phyloP scores from a whole-genome alignment of 37 sponge, comb jelly and placozoan species.

The Corticium candelabrum region DNA sequence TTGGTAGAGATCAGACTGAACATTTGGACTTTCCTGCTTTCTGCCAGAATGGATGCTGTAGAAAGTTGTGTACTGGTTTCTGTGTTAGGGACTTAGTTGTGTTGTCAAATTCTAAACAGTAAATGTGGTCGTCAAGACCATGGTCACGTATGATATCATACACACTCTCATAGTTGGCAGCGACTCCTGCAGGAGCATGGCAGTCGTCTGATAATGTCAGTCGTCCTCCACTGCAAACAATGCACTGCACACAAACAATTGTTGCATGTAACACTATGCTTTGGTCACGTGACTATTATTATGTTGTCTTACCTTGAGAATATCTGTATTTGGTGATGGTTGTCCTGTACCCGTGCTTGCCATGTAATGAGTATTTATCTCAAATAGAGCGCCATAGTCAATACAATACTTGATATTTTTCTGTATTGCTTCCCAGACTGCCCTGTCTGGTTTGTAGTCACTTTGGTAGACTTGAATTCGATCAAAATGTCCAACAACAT shows the following conservation, averaged over 20 bases:
- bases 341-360: background rate
- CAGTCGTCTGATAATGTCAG: background rate
- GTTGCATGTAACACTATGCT: too few relatives aligned
- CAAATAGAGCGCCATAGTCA: background rate
- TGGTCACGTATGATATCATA: background rate
- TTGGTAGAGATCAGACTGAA: too few relatives aligned
- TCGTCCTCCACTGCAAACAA: background rate
- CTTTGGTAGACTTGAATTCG: background rate
- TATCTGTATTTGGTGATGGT: background rate
- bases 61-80: background rate
- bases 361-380: background rate
- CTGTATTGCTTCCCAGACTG: background rate
- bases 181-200: background rate
- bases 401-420: background rate
- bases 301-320: background rate
- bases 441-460: background rate
- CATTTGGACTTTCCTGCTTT: background rate
- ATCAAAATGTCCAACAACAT: slow-evolving; percentile 1
- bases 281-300: too few relatives aligned
- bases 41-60: background rate
- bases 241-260: background rate
- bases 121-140: background rate
- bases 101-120: background rate
- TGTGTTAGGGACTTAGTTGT: background rate
- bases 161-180: background rate